A percentile compares a stretch with the other conserved stretches of the same genome.
Conservation (phyloP, 2,113 vertebrate species). For the Otus sunia region DNA sequence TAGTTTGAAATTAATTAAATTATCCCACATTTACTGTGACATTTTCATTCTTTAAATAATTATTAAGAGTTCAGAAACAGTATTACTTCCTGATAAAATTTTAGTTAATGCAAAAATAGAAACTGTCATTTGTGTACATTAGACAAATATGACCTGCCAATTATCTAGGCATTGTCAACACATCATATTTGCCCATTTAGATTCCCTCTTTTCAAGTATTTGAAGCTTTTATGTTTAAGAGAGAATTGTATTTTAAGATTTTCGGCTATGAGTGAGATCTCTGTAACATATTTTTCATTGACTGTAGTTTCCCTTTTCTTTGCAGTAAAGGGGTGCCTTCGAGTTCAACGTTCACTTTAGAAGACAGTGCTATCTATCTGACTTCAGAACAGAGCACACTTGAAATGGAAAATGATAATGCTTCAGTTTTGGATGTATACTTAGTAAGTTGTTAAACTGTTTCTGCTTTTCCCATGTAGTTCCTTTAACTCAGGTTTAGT, state of each 20-base stretch:
- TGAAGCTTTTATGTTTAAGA: neutral
- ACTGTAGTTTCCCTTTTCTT: conserved; percentile 16
- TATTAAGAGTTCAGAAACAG: neutral
- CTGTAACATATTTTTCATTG: neutral
- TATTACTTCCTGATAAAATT: neutral
- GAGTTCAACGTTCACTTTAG: conserved; percentile 90
- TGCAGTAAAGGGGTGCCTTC: conserved; percentile 85
- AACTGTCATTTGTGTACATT: neutral
- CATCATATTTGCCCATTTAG: neutral
- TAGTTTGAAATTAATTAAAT: neutral
- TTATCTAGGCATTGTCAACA: neutral
- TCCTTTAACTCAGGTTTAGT: neutral
- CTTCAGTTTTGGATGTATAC: conserved; percentile 91
- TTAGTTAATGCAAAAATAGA: neutral
- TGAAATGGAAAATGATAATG: conserved; percentile 88
- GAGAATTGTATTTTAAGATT: neutral
- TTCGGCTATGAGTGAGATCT: neutral
- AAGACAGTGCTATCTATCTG: conserved; percentile 94
- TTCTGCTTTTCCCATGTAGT: neutral
- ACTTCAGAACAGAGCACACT: conserved; percentile 88
- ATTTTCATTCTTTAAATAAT: neutral
- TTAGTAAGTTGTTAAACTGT: conserved; percentile 80
- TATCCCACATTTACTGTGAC: neutral
- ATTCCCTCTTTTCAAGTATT: neutral
- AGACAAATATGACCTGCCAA: neutral